Base-by-base conservation (phyloP, 2,888 invertebrate genomes). In the Tetramorium bicarinatum region DNA sequence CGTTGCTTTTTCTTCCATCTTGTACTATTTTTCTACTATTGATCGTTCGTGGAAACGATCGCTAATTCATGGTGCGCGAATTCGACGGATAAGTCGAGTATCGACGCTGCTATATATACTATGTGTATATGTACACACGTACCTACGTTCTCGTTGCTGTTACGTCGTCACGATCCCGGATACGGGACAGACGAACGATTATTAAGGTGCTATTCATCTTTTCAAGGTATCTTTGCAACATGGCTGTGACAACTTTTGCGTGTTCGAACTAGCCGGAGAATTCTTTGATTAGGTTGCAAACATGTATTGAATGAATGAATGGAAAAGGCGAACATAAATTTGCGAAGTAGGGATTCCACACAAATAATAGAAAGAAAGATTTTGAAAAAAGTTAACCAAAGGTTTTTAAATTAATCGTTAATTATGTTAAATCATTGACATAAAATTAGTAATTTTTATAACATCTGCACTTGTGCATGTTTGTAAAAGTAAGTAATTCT, bases 181-280 rank as follows among this genome's bases (percentile, higher is more conserved):
- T 76, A 76, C 52, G 47, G 54, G 21, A 82, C 82, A 84, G 82
- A 84, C 69, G 67, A 84, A 49, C 18, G 47, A 54, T 76, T 82
- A 84, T 84, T 84, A 84, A 79, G 62, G 56, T 44, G 34, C 38
- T 74, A 76, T 82, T 84, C 76, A 66, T 13, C 52, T 69, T 38
- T 67, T 49, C 34, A 76, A 69, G n/a, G 47, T 71, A 38, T 38
- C 56, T 44, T 59, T 44, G 41, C 4, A n/a, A n/a, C 71, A 44
- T n/a, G n/a, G 18, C 29, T n/a, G 11, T 44, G 47, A 25, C 13
- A n/a, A 74, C 49, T 62, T 44, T 62, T 81, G 59, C 66, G 56
- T 21, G 71, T 25, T 76, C 62, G 56, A 66, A 18, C 47, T 77
- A 44, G 62, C 62, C 77, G 81, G 47, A 47, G 79, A 49, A 15